These are phyloP conservation scores for Tetranychus truncatus DNA, from an alignment of 2,888 invertebrate genomes.

Conservation along the genomic window DNA sequence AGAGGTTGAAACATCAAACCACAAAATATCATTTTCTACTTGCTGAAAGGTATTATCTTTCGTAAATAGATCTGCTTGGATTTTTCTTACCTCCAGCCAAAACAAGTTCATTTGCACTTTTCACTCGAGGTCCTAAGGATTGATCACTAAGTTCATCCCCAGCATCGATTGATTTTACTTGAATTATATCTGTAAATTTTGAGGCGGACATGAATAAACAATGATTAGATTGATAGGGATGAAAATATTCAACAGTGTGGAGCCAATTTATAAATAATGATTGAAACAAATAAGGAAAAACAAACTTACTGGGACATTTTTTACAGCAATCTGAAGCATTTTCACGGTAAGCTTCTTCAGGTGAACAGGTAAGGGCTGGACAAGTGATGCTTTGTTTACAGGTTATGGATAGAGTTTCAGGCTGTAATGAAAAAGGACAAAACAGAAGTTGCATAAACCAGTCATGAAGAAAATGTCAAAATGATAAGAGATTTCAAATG, in stretches of 20 bases:
- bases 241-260: too few species aligned
- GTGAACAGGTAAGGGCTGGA: conserved; percentile 52
- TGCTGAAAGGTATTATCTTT: too few species aligned
- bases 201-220: neutral
- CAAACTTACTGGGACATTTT: conserved; percentile 43
- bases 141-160: conserved; percentile 22
- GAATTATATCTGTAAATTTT: conserved; percentile 7
- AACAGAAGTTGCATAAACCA: neutral
- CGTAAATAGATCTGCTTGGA: too few species aligned
- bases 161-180: conserved; percentile 14
- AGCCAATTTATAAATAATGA: too few species aligned
- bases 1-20: too few species aligned
- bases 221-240: neutral
- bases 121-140: conserved; percentile 3
- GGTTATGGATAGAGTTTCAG: conserved; percentile 45
- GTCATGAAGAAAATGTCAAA: too few species aligned
- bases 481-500: too few species aligned
- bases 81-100: conserved; percentile 25
- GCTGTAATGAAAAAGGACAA: neutral
- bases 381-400: conserved; percentile 52
- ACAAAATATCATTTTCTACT: too few species aligned
- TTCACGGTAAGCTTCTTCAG: conserved; percentile 50
- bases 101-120: conserved; percentile 24
- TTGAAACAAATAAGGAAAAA: too few species aligned
- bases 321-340: conserved; percentile 62